Evolutionary conservation across 2,797 vertebrate species (phyloP), one percentile per base, ranked within the genome.

Genomic region (Tokudaia tokunoshimensis): DNA sequence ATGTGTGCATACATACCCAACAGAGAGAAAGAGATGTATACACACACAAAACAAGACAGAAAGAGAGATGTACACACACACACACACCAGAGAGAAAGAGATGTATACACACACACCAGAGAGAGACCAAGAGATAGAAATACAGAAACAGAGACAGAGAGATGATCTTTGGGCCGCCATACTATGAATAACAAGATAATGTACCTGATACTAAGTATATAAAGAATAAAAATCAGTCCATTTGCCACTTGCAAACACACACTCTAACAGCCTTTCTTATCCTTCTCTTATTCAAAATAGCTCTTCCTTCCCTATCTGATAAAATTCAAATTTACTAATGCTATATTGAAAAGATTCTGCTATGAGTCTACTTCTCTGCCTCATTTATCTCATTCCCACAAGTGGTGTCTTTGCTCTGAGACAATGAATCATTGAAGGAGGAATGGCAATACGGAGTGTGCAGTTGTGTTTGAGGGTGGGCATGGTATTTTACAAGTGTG

Each of bases 251-350:
- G 4, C 9, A 63, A 37, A 11, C 41, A 70, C 0, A 74, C 1
- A 52, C 22, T 83, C 80, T 63, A 65, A 6, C 17, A n/a, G 7
- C 17, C 31, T 88, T 57, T 17, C 22, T 85, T 31, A 20, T 52
- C 41, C 44, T n/a, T 84, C 61, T 74, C 50, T 29, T 75, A 13
- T 31, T 76, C 75, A 89, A 37, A 78, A 37, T 15, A 50, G 26
- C 67, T 78, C 34, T 52, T 9, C 31, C 3, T 92, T 91, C 57
- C 11, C 29, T 61, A 41, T 37, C 65, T 55, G 47, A 78, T 86
- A 67, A 83, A 87, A 47, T 94, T 74, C 61, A 83, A 37, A 84
- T 92, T 65, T 74, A 50, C 80, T 59, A 63, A 57, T 26, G 55
- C 78, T 19, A n/a, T 52, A 29, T n/a, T 93, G 34, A 44, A 74